phyloP scores from a whole-genome alignment of 2,888 invertebrate species.

The Torymus auratus region DNA sequence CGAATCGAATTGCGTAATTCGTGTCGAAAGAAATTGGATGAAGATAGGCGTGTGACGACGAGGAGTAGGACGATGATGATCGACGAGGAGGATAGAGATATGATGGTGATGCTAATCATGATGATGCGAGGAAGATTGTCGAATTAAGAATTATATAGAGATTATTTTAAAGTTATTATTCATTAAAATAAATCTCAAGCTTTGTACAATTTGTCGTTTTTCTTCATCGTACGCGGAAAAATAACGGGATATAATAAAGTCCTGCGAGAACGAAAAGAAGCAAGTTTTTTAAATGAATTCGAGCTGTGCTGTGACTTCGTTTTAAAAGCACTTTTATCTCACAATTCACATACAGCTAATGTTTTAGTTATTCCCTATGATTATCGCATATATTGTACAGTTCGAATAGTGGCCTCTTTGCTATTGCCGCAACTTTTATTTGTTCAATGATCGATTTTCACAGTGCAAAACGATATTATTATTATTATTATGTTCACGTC shows the following conservation, averaged over 20 bases:
- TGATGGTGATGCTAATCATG: background rate
- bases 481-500: slow-evolving; percentile 1
- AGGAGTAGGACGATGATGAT: background rate
- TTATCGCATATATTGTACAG: background rate
- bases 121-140: slow-evolving; percentile 58
- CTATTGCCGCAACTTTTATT: background rate
- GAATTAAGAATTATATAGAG: slow-evolving; percentile 71
- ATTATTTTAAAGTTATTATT: slow-evolving; percentile 75
- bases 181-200: slow-evolving; percentile 74
- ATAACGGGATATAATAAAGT: no score
- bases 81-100: slow-evolving; percentile 19
- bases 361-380: slow-evolving; percentile 1
- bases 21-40: slow-evolving; percentile 22
- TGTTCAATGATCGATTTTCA: no score
- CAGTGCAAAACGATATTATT: no score
- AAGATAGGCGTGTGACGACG: background rate
- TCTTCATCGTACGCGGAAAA: slow-evolving; percentile 24
- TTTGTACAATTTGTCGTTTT: slow-evolving; percentile 67
- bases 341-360: background rate
- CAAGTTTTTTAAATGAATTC: slow-evolving; percentile 11
- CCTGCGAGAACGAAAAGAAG: background rate
- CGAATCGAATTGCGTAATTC: slow-evolving; percentile 39
- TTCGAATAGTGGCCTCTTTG: slow-evolving; percentile 13
- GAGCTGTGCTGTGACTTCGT: slow-evolving; percentile 17
- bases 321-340: slow-evolving; percentile 13